Base-by-base conservation (phyloP, 1,140 invertebrate genomes). In the Heliconius himera region DNA sequence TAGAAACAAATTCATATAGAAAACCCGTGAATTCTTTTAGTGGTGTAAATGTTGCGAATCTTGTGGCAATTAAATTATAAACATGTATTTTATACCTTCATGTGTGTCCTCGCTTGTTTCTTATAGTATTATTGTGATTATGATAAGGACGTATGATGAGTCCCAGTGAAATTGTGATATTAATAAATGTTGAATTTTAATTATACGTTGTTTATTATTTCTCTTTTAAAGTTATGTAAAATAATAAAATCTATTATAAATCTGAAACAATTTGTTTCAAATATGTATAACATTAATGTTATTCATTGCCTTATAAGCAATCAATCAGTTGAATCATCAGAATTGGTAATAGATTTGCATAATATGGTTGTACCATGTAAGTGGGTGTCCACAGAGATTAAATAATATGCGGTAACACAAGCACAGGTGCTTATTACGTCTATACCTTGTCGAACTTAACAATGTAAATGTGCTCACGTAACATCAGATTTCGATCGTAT, bases 141-240 rank as follows among this genome's bases (percentile, higher is more conserved):
- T 88, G 80, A 84, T 82, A 83, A 88, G 82, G 84, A 73, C 84
- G 85, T 83, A 83, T 82, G 84, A 80, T 83, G 86, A 86, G 89
- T 92, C 86, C 90, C 88, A 90, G 91, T 93, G 86, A 91, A 94
- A 91, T 91, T 94, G 93, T 94, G 93, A 94, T 94, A 94, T 93
- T 91, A 93, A 92, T 92, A 93, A 88, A 91, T 90, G 91, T 93
- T 94, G 87, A 88, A 87, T 83, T 83, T 83, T 81, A 79, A 77
- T 41, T 78, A 78, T 66, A 72, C 29, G 20, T 73, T 33, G 46
- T 73, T 73, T 80, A 22, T 33, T 73, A 77, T 70, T 36, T 77
- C 13, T 38, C 18, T 71, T 22, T 20, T 51, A 73, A 73, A 49
- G 1, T 13, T 13, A 13, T 16, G 4, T 16, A 46, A 46, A 46